A percentile compares a stretch with the other conserved stretches of the same genome.
Conservation (phyloP, 2,797 vertebrate species). For the Pseudochirops corinnae region DNA sequence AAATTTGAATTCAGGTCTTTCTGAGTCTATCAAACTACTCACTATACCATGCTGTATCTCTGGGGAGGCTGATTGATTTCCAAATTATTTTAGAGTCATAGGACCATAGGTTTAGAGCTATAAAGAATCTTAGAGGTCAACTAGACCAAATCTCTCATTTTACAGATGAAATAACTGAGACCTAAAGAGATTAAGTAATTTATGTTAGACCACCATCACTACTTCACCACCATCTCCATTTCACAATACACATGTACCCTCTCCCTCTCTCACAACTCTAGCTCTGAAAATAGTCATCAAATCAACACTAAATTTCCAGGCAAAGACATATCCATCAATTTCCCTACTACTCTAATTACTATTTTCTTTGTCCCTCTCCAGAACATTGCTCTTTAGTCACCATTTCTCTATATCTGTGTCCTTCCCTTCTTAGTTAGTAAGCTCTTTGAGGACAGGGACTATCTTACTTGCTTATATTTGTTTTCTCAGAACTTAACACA, state of each 20-base stretch:
- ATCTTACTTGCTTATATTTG: not conserved
- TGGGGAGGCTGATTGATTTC: not conserved
- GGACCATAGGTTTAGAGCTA: not conserved
- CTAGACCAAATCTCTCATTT: not conserved
- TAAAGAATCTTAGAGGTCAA: not conserved
- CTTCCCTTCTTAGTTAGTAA: not conserved
- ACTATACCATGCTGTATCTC: not conserved
- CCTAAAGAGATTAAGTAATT: not conserved
- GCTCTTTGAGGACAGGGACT: not conserved
- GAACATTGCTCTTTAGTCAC: not conserved
- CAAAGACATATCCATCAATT: not conserved
- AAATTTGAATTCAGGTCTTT: not conserved
- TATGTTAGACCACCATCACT: not conserved
- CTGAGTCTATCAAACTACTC: not conserved
- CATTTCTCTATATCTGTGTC: not conserved
- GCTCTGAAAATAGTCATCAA: not conserved
- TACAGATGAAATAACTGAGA: too few relatives aligned
- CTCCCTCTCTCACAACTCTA: not conserved
- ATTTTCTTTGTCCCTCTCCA: not conserved
- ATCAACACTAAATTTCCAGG: not conserved
- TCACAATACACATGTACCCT: not conserved
- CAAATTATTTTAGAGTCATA: not conserved
- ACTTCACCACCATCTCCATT: not conserved
- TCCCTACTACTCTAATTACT: not conserved
- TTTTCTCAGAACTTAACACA: too few relatives aligned